Evolutionary conservation across 2,797 vertebrate species (phyloP).

Genomic region (Urophycis tenuis): DNA sequence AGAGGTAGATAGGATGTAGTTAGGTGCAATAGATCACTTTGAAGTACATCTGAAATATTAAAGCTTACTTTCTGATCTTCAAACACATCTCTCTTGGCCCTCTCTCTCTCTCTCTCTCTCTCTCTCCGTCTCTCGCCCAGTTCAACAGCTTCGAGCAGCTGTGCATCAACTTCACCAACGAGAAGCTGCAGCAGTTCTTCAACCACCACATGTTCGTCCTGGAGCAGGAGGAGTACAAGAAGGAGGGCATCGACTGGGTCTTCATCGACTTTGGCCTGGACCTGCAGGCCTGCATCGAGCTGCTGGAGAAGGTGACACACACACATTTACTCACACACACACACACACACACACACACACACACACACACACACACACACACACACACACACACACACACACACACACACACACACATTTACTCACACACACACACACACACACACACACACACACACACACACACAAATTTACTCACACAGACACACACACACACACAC

Average conservation of each 20-base stretch:
- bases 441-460: not conserved
- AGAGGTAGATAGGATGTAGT: not conserved
- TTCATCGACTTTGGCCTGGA: conserved; percentile 73
- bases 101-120: not conserved
- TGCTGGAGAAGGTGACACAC: conserved; percentile 66
- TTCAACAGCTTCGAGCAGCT: conserved; percentile 67
- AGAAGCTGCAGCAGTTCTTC: conserved; percentile 69
- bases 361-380: conserved; percentile 1
- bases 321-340: conserved; percentile 5
- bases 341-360: not conserved
- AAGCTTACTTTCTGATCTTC: not conserved
- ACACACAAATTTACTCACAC: not conserved
- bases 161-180: conserved; percentile 67
- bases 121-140: conserved; percentile 33
- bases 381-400: not conserved
- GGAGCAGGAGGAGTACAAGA: too few relatives aligned
- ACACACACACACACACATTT: too few relatives aligned
- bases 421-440: conserved; percentile 3
- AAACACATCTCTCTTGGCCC: not conserved
- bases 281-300: conserved; percentile 71
- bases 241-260: conserved; percentile 66
- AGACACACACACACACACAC: not conserved
- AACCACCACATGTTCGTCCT: conserved; percentile 73
- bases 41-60: too few relatives aligned
- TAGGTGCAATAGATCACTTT: not conserved